A percentile compares a stretch with the other conserved stretches of the same genome.
Evolutionary conservation across 2,888 invertebrate genomes (phyloP).

Genomic region (Euspilapteryx auroguttella): DNA sequence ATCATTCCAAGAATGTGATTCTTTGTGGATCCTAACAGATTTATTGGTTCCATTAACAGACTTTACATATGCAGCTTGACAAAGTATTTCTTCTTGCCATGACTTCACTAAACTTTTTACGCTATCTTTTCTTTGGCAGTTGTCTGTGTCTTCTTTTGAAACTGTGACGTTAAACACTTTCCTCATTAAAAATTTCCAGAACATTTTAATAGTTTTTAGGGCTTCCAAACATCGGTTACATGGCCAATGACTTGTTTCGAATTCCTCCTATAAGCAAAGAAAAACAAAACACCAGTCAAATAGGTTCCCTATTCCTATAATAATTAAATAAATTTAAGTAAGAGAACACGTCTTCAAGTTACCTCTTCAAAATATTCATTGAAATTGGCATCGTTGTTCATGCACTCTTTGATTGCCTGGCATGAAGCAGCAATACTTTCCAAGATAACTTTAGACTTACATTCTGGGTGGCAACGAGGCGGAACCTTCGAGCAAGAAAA

Average conservation of each 20-base stretch:
- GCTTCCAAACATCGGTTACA: conserved; percentile 40
- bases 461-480: conserved; percentile 35
- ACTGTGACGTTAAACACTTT: conserved; percentile 29
- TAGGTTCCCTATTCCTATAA: too few species aligned
- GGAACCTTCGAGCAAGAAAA: conserved; percentile 14
- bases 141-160: conserved; percentile 13
- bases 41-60: neutral
- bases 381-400: conserved; percentile 23
- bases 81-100: conserved; percentile 33
- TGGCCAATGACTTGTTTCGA: conserved; percentile 45
- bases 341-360: too few species aligned
- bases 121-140: conserved; percentile 13
- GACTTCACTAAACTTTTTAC: conserved; percentile 22
- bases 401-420: conserved; percentile 29
- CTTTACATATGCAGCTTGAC: conserved; percentile 13
- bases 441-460: conserved; percentile 35
- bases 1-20: neutral
- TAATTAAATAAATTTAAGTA: too few species aligned
- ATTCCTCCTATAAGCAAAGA: conserved; percentile 29
- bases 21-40: neutral
- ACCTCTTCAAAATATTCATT: conserved; percentile 40
- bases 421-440: conserved; percentile 37
- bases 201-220: conserved; percentile 42
- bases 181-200: conserved; percentile 41
- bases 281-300: neutral